These are phyloP conservation scores for Megalops atlanticus DNA, from an alignment of 2,113 vertebrate genomes.

Conservation along the genomic window DNA sequence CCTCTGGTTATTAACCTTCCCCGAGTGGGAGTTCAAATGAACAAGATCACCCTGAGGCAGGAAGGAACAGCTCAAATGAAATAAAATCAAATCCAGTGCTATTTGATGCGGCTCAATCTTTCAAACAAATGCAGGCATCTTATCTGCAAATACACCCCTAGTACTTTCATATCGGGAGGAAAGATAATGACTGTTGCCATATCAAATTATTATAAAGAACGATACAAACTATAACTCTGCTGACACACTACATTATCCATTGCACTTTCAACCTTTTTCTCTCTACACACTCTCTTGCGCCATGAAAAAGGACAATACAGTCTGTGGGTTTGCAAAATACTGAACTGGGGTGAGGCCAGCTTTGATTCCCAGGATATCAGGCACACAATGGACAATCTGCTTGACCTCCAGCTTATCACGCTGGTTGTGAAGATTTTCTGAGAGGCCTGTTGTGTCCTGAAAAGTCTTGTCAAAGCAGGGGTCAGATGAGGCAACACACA, in stretches of 20 bases:
- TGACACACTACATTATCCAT: background rate
- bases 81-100: background rate
- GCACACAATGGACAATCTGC: background rate
- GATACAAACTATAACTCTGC: background rate
- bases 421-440: background rate
- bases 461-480: background rate
- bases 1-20: conserved; percentile 1
- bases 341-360: background rate
- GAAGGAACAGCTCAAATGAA: background rate
- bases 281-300: background rate
- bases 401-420: background rate
- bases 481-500: background rate
- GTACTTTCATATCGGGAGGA: background rate
- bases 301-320: background rate
- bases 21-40: conserved; percentile 7
- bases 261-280: conserved; percentile 1
- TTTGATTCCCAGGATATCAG: background rate
- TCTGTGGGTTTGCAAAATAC: background rate
- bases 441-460: background rate
- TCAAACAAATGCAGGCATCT: background rate
- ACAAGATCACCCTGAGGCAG: conserved; percentile 7
- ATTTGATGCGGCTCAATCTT: background rate
- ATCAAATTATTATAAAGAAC: background rate
- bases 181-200: background rate
- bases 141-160: background rate